phyloP scores from a whole-genome alignment of 2,113 vertebrate genomes.

The Ophiodon elongatus region DNA sequence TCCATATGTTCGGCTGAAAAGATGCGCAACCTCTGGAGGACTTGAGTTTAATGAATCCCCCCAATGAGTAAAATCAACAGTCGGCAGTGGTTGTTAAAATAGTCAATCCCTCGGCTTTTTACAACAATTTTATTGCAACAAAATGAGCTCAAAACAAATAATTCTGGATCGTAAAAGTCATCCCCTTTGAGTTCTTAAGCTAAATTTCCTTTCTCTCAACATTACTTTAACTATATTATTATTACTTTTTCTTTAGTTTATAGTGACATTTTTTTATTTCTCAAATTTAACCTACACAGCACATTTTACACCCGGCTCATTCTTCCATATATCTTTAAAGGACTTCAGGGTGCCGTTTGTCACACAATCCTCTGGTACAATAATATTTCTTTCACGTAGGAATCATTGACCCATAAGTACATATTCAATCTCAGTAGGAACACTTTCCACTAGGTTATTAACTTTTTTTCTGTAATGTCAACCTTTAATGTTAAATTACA shows the following conservation, averaged over 20 bases:
- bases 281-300: neutral
- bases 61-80: constrained; percentile 63
- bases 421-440: neutral
- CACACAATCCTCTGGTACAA: neutral
- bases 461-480: neutral
- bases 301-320: neutral
- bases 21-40: constrained; percentile 65
- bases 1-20: constrained; percentile 64
- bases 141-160: neutral
- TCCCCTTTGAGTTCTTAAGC: neutral
- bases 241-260: neutral
- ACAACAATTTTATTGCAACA: neutral
- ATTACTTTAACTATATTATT: neutral
- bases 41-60: constrained; percentile 61
- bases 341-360: neutral
- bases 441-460: neutral
- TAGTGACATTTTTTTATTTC: neutral
- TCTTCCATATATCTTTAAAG: neutral
- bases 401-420: neutral
- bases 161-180: neutral
- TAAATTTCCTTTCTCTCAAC: neutral
- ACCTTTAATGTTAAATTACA: neutral
- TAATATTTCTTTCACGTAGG: neutral
- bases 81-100: neutral
- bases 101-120: constrained; percentile 23